phyloP scores from a whole-genome alignment of 2,113 vertebrate genomes.

The Motacilla tschutschensis region DNA sequence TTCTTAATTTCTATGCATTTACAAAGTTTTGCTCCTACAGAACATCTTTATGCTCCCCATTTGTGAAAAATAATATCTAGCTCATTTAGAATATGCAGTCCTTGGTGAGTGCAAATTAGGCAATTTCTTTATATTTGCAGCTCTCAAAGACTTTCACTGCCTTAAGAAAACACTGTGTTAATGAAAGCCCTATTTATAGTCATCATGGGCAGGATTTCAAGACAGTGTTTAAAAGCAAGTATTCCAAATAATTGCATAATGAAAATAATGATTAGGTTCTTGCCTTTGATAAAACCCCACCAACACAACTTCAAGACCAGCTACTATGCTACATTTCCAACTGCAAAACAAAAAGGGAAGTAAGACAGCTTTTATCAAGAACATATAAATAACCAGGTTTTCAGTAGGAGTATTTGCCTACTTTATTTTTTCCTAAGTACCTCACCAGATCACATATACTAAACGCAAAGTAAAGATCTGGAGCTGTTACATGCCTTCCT shows the following conservation, averaged over 20 bases:
- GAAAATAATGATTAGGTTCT: background rate
- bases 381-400: background rate
- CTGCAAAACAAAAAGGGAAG: background rate
- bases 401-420: background rate
- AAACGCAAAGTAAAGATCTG: background rate
- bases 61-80: background rate
- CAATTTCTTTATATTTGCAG: conserved; percentile 3
- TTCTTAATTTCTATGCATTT: background rate
- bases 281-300: background rate
- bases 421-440: background rate
- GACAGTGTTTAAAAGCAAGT: background rate
- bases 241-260: background rate
- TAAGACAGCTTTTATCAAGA: background rate
- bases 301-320: background rate
- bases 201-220: background rate
- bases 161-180: conserved; percentile 30
- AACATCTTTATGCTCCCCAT: background rate
- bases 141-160: background rate
- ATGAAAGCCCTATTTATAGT: conserved; percentile 23
- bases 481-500: background rate
- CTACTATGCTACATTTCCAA: background rate
- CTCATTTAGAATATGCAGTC: background rate
- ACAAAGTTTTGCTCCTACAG: background rate
- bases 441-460: background rate
- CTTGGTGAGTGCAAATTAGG: background rate